Evolutionary conservation across 2,113 vertebrate species (phyloP), one percentile per base, ranked within the genome.

Genomic region (Phylloscopus trochiloides): DNA sequence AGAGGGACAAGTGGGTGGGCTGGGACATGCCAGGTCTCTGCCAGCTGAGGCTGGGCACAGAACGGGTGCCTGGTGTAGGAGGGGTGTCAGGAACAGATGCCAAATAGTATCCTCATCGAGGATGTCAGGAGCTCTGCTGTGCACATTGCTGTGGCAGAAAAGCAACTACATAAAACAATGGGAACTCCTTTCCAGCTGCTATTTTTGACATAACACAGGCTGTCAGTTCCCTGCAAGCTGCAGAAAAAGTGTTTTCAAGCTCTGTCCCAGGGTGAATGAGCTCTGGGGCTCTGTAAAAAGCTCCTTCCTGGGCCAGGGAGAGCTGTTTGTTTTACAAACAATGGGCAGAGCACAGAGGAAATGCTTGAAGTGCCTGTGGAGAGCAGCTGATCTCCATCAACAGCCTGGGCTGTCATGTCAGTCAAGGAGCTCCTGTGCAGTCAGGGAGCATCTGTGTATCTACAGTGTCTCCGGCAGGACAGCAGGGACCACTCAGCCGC

Each of bases 321-420:
- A 55, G 38, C 38, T 65, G 4, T 91, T 96, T 96, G 78, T 92
- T 81, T 86, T 67, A 47, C 0, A 24, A 88, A 91, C 93, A 95
- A 83, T 76, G 82, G 79, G 72, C 59, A 95, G 92, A 94, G 51
- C 34, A 15, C 6, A 1, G 57, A 84, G 88, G 93, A 96, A 96
- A 96, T 85, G 74, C 87, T 76, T 79, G 32, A 85, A 91, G 86
- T 76, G 84, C 58, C 42, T 91, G 50, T 14, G 5, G 66, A 88
- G 51, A 88, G 75, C 92, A 88, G 82, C 85, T 94, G 54, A 83
- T 90, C 58, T 79, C 67, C 75, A 71, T 92, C 86, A 86, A 19
- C 29, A 66, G 67, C 24, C n/a, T 32, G 40, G 3, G 17, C 62
- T 76, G 78, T 95, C 92, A 54, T 58, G 66, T 66, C 59, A 59